phyloP scores from a whole-genome alignment of 2,113 vertebrate genomes.

The Porphyrio hochstetteri region DNA sequence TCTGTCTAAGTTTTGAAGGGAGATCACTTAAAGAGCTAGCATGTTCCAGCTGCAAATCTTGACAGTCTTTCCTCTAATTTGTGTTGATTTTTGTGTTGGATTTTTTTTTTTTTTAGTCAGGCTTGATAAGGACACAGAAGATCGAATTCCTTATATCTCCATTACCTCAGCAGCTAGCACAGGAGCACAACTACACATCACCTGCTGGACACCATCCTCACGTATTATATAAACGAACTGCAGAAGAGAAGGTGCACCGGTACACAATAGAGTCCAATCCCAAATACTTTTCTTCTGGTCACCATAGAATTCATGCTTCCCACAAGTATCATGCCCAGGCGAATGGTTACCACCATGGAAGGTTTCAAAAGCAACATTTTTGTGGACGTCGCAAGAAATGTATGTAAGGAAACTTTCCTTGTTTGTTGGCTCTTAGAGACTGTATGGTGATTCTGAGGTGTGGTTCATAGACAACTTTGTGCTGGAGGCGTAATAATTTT shows the following conservation, averaged over 20 bases:
- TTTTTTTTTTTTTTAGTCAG: constrained; percentile 80
- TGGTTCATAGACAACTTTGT: background rate
- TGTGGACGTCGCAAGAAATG: constrained; percentile 99
- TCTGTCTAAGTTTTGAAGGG: background rate
- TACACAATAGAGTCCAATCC: constrained; percentile 28
- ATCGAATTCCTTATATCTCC: constrained; percentile 93
- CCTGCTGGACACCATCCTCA: constrained; percentile 90
- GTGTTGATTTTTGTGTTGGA: background rate
- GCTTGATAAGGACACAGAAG: constrained; percentile 86
- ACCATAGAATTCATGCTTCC: constrained; percentile 26
- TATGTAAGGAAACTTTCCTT: constrained; percentile 94
- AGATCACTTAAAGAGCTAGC: background rate
- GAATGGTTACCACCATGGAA: constrained; percentile 69
- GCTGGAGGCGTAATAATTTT: background rate
- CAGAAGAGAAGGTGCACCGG: constrained; percentile 79
- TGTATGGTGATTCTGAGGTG: background rate
- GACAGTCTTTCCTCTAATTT: background rate
- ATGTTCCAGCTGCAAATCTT: background rate
- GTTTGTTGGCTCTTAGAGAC: constrained; percentile 37
- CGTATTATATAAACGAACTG: constrained; percentile 90
- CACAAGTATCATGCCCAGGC: constrained; percentile 53
- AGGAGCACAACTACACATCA: constrained; percentile 85
- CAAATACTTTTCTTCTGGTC: constrained; percentile 12
- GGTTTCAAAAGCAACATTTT: constrained; percentile 89
- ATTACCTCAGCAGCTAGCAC: constrained; percentile 87